These are phyloP conservation scores for Oncorhynchus keta DNA, from an alignment of 2,113 vertebrate genomes.

Conservation along the genomic window DNA sequence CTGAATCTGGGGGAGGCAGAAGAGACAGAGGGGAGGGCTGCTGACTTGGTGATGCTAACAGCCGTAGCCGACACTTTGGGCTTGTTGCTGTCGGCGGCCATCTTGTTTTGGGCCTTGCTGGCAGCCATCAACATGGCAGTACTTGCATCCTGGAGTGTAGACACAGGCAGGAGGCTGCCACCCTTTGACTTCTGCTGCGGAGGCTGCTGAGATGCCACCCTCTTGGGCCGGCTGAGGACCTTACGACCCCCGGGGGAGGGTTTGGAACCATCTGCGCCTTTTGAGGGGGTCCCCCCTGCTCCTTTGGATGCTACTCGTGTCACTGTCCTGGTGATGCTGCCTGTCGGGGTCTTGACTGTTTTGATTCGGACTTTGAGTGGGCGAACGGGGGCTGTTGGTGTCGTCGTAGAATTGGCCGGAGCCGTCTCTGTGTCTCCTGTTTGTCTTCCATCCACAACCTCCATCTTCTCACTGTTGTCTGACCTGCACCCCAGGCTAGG, in stretches of 20 bases:
- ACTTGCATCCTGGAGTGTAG: slow-evolving; percentile 82
- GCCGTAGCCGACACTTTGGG: slow-evolving; percentile 62
- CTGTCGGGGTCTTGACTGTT: slow-evolving; percentile 83
- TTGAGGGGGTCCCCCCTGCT: slow-evolving; percentile 33
- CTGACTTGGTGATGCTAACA: slow-evolving; percentile 57
- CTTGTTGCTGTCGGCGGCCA: slow-evolving; percentile 49
- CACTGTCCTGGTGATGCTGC: slow-evolving; percentile 83
- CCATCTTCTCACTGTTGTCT: slow-evolving; percentile 31
- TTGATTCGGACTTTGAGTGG: slow-evolving; percentile 94
- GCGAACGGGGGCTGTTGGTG: slow-evolving; percentile 57
- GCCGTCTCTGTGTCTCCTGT: slow-evolving; percentile 53
- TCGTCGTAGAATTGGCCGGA: slow-evolving; percentile 2
- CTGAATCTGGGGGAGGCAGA: slow-evolving; percentile 31
- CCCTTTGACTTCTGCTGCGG: slow-evolving; percentile 71
- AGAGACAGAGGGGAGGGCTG: slow-evolving; percentile 60
- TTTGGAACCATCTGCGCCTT: slow-evolving; percentile 52
- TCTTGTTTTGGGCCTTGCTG: slow-evolving; percentile 81
- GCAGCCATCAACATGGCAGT: slow-evolving; percentile 82
- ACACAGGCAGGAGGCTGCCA: slow-evolving; percentile 66
- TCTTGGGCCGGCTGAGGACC: slow-evolving; percentile 49
- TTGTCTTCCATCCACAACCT: slow-evolving; percentile 60
- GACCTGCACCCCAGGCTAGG: slow-evolving; percentile 21
- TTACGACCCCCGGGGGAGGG: slow-evolving; percentile 41
- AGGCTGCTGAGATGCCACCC: slow-evolving; percentile 56
- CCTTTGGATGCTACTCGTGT: slow-evolving; percentile 79